Evolutionary conservation across 1,140 invertebrate genomes (phyloP).

Genomic region (Leucophenga varia): DNA sequence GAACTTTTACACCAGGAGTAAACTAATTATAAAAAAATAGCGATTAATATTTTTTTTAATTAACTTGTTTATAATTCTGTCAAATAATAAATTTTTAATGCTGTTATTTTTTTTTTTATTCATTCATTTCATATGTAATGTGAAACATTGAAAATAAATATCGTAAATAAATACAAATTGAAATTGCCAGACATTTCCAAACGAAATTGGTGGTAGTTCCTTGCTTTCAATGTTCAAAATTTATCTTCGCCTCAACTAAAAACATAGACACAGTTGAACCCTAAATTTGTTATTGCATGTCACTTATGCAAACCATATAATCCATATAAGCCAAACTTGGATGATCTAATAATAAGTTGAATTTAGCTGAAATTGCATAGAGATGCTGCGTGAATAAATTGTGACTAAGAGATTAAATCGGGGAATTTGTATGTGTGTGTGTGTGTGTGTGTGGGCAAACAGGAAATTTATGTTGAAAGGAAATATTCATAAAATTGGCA

Average conservation of each 20-base stretch:
- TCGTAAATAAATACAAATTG: slow-evolving; percentile 53
- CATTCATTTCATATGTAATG: slow-evolving; percentile 23
- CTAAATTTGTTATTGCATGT: no score
- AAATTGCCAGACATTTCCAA: slow-evolving; percentile 54
- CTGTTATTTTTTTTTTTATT: not conserved
- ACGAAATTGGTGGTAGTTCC: no score
- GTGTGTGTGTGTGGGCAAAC: slow-evolving; percentile 4
- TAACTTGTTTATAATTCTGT: slow-evolving; percentile 1
- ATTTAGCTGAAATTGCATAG: slow-evolving; percentile 10
- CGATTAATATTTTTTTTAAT: slow-evolving; percentile 6
- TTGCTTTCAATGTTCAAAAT: no score
- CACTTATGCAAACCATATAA: no score
- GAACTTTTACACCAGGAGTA: not conserved
- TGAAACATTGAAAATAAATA: slow-evolving; percentile 29
- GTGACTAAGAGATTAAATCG: no score
- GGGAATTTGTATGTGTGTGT: not conserved
- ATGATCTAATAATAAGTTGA: not conserved
- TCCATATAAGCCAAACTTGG: slow-evolving; percentile 41
- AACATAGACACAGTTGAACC: no score
- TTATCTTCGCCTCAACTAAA: no score
- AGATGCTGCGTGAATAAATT: slow-evolving; percentile 3
- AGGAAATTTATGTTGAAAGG: slow-evolving; percentile 55
- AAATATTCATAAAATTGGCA: slow-evolving; percentile 57
- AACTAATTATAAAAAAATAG: slow-evolving; percentile 1
- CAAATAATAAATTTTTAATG: not conserved